A percentile compares a stretch with the other conserved stretches of the same genome.
Conservation (phyloP, 2,888 invertebrate species). For the Eilema depressum region DNA sequence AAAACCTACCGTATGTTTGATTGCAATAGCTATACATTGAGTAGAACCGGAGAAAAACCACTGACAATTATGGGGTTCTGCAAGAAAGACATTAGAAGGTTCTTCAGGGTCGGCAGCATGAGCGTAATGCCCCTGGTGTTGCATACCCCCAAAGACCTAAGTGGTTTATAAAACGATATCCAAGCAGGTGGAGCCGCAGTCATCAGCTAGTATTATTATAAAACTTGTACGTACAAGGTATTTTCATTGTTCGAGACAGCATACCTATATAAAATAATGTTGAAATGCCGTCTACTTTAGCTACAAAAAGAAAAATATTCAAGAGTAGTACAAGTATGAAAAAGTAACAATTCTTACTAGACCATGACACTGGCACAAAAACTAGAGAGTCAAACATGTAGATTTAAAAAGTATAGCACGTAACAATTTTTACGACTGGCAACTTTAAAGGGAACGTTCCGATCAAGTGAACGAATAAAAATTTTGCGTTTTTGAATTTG, state of each 20-base stretch:
- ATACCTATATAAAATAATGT: background rate
- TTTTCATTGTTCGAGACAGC: background rate
- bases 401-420: slow-evolving; percentile 39
- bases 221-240: background rate
- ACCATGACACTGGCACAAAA: slow-evolving; percentile 33
- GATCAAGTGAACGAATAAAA: slow-evolving; percentile 28
- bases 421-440: slow-evolving; percentile 34
- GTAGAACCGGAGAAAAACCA: too few relatives aligned
- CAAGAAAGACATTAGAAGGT: too few relatives aligned
- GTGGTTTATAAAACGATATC: too few relatives aligned
- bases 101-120: too few relatives aligned
- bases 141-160: too few relatives aligned
- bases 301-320: slow-evolving; percentile 5
- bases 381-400: slow-evolving; percentile 31
- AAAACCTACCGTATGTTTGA: too few relatives aligned
- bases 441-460: slow-evolving; percentile 36
- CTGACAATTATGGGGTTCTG: too few relatives aligned
- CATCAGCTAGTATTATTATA: background rate
- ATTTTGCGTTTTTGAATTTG: slow-evolving; percentile 45
- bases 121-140: too few relatives aligned
- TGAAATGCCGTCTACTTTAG: slow-evolving; percentile 4
- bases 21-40: too few relatives aligned
- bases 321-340: slow-evolving; percentile 7
- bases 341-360: slow-evolving; percentile 23
- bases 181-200: too few relatives aligned